Base-by-base conservation (phyloP, 2,888 invertebrate species). In the Biston stratarius region DNA sequence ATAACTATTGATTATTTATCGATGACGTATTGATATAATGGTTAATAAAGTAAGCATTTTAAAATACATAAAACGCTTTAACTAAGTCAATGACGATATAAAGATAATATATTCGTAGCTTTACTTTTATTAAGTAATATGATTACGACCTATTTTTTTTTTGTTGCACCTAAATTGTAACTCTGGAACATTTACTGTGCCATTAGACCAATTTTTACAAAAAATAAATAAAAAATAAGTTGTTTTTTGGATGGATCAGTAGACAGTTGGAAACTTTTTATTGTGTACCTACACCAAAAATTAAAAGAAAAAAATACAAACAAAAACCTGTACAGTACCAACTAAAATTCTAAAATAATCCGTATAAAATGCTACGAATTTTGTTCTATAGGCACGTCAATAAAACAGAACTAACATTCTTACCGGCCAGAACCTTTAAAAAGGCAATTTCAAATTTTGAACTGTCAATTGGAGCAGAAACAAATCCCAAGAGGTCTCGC, bases 401-500 rank as follows among this genome's bases (percentile, higher is more conserved):
- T 36, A 11, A 59, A 49, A 51, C 40, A 51, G 49, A 48, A 45
- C 7, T 62, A 45, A 14, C 14, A 72, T 73, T 73, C 62, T 64
- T 47, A 64, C 69, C 73, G 71, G 56, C 55, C 70, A 71, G 74
- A 72, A 73, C 75, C 74, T 79, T 77, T 79, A 79, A 77, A 82
- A 83, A 80, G 82, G 76, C 80, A 84, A 86, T 85, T 85, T 85
- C 80, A 84, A 90, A 90, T 88, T 89, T 85, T 83, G 78, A 89
- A 87, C 91, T 90, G 91, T 92, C 91, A 92, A 91, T 92, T 87
- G 87, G 80, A 81, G 81, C 85, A 81, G 79, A 79, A 77, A 86
- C 92, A 91, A 93, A 91, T 92, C 92, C 91, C 93, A 92, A 94
- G 93, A 90, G 90, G 89, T 86, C 82, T 88, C 86, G 87, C 83